Evolutionary conservation across 2,113 vertebrate genomes (phyloP), one percentile per base, ranked within the genome.

Genomic region (Phaethornis superciliosus): DNA sequence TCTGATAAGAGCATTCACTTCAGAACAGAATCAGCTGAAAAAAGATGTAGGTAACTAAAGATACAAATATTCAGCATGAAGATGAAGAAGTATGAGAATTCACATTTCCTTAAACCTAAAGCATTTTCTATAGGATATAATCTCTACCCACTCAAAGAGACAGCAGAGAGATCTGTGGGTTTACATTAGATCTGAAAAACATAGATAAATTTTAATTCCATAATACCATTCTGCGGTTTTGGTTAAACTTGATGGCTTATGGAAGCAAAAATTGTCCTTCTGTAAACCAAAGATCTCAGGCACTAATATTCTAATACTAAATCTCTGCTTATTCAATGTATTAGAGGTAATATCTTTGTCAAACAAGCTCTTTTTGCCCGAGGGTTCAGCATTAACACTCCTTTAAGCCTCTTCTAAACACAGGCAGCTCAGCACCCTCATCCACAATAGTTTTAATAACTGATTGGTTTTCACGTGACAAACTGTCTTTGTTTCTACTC

Each of bases 171-270:
- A 96, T 95, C 51, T 97, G 51, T 98, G 59, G 42, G 30, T 97
- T 95, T 84, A 86, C 72, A 72, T 26, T 88, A 90, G 94, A 84
- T 72, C 65, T 95, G 77, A 92, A 96, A 96, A 95, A 93, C 69
- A 81, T 30, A 84, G 93, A 97, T 93, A 91, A 52, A 54, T 95
- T 96, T 95, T 98, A 97, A 97, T 96, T 95, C 71, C 56, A 80
- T 98, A 96, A 96, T 96, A 87, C 60, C 70, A 72, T 91, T 85
- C 60, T 92, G 82, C 10, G 51, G 85, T 94, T 95, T 59, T 60
- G 95, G 54, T 77, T 84, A 95, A 90, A 95, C 40, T 88, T 92
- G 84, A 96, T 97, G 46, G 63, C 62, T 92, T 83, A 96, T 97
- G 46, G 63, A 63, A 91, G 33, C 26, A 62, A 91, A 96, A 97